Base-by-base conservation (phyloP, 1,140 invertebrate species). In the Meloidogyne floridensis region DNA sequence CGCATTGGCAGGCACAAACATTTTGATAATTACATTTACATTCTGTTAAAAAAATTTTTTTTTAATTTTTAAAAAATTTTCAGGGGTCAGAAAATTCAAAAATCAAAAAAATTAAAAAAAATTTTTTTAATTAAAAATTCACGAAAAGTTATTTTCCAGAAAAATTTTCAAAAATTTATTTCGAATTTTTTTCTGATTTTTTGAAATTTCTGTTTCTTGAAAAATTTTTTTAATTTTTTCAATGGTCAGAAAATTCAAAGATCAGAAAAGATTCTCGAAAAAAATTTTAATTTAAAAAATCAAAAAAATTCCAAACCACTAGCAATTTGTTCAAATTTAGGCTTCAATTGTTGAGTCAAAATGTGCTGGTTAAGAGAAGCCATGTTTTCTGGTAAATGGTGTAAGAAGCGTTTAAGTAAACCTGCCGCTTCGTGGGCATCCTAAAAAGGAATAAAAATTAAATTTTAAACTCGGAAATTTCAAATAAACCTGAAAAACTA, bases 381-480 rank as follows among this genome's bases (percentile, higher is more conserved):
- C 59, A 65, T n/a, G 15, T 85, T 53, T 20, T 80, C 84, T 13
- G 83, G 84, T 13, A 85, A 72, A 74, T 83, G 84, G n/a, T 56
- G 81, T 13, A 83, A 69, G 80, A 89, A 87, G 13, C 86, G 70
- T 70, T 87, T 87, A 47, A 87, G 65, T 42, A 87, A 71, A 8
- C 84, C 86, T 9, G 87, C 87, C 18, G 86, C 87, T 15, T 87
- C 87, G 54, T 87, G 86, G 2, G 84, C 56, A 43, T 89, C 84
- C 47, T 43, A 20, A 70, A 85, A 82, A 20, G 10, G 20, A 11
- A 20, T n/a, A 9, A 43, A 18, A 9, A 69, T 13, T 20, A 71
- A 69, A 43, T n/a, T 51, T n/a, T 32, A 10, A n/a, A 32, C 2
- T 32, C 32, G 4, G 32, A 72, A 47, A 42, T 78, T 69, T 13